These are phyloP conservation scores for Charaxes varanes DNA, from an alignment of 1,140 invertebrate genomes.

Conservation along the genomic window DNA sequence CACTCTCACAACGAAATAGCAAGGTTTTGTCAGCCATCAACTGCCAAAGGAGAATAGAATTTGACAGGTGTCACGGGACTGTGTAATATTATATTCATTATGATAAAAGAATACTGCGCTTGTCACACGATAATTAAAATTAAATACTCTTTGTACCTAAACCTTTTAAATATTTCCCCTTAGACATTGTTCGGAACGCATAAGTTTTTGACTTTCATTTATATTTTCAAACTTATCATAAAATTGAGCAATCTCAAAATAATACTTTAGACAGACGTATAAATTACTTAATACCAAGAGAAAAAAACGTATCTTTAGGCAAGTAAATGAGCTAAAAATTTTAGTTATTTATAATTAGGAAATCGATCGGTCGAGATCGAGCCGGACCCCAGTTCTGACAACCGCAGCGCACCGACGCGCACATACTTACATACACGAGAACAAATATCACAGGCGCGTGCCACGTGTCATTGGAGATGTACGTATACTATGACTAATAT, in stretches of 20 bases:
- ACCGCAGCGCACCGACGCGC: constrained; percentile 46
- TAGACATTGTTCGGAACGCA: too few species aligned
- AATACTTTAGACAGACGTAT: too few species aligned
- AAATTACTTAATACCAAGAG: too few species aligned
- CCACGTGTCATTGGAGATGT: constrained; percentile 61
- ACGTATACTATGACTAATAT: constrained; percentile 68
- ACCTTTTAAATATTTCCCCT: constrained; percentile 12
- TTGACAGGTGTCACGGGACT: constrained; percentile 24
- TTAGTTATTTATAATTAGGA: too few species aligned
- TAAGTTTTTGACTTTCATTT: too few species aligned
- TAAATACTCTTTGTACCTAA: constrained; percentile 47
- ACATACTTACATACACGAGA: constrained; percentile 55
- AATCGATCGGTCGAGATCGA: not conserved
- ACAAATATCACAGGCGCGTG: constrained; percentile 55
- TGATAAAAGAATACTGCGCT: constrained; percentile 37
- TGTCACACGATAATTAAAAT: constrained; percentile 43
- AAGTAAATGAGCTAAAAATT: too few species aligned
- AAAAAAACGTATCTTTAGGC: too few species aligned
- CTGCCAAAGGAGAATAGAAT: constrained; percentile 7
- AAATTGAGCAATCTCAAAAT: too few species aligned
- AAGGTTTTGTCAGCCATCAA: constrained; percentile 8
- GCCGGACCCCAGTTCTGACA: constrained; percentile 35
- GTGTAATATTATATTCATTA: constrained; percentile 17
- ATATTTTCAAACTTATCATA: too few species aligned
- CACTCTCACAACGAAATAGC: constrained; percentile 11